Percentiles rank a stretch among this genome's conserved stretches.
Evolutionary conservation across 2,888 invertebrate genomes (phyloP).

Genomic region (Microctonus hyperodae): DNA sequence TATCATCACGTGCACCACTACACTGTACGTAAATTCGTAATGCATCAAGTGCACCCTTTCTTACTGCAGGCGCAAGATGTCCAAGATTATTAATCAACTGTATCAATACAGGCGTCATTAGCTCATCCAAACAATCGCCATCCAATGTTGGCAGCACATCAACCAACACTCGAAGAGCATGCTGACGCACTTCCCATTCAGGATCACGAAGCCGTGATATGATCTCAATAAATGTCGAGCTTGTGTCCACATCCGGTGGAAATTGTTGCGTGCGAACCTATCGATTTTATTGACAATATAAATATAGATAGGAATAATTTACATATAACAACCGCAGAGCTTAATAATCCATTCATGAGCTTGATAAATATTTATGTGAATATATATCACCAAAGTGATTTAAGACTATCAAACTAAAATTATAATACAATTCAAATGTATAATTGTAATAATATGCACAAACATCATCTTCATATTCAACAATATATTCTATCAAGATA

Average conservation of each 20-base stretch:
- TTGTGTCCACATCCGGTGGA: conserved; percentile 73
- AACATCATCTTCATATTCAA: too few relatives aligned
- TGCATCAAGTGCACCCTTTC: conserved; percentile 81
- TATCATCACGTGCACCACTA: conserved; percentile 73
- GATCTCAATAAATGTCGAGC: conserved; percentile 74
- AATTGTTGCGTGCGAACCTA: conserved; percentile 73
- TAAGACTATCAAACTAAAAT: too few relatives aligned
- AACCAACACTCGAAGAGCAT: conserved; percentile 79
- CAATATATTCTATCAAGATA: too few relatives aligned
- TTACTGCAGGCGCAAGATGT: conserved; percentile 79
- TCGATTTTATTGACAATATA: conserved; percentile 14
- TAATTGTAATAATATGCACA: too few relatives aligned
- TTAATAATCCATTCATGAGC: not conserved
- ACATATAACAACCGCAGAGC: not conserved
- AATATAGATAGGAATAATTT: not conserved
- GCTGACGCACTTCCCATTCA: conserved; percentile 85
- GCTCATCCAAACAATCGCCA: conserved; percentile 70
- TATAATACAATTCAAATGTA: too few relatives aligned
- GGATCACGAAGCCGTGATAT: conserved; percentile 77
- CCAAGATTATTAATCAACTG: conserved; percentile 82
- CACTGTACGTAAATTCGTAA: conserved; percentile 76
- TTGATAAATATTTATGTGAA: not conserved
- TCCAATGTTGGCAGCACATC: conserved; percentile 78
- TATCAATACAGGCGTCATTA: conserved; percentile 70
- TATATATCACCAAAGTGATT: not conserved